A percentile compares a stretch with the other conserved stretches of the same genome.
Evolutionary conservation across 2,113 vertebrate genomes (phyloP).

Genomic region (Crypturellus undulatus): DNA sequence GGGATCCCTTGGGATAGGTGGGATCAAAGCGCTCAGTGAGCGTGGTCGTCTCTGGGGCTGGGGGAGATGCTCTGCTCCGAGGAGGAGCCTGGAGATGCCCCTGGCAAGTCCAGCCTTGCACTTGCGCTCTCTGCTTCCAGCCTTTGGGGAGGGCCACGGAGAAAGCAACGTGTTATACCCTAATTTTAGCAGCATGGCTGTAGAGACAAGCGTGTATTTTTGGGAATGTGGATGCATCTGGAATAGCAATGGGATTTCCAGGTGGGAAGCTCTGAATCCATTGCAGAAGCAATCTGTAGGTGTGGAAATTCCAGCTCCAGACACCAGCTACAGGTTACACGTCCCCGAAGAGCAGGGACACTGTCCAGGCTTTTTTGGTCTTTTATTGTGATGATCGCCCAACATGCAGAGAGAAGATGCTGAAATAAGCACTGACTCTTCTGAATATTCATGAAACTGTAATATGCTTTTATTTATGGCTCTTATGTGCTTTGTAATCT

Average conservation of each 20-base stretch:
- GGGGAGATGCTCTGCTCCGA: background rate
- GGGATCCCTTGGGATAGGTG: background rate
- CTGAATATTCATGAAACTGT: background rate
- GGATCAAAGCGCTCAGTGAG: background rate
- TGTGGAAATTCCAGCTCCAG: background rate
- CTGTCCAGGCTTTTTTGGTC: background rate
- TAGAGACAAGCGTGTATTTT: background rate
- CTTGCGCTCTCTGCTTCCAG: fast-evolving
- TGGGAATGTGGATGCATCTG: background rate
- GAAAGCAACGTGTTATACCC: background rate
- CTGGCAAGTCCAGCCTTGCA: background rate
- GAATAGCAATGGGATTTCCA: background rate
- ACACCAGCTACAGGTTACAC: background rate
- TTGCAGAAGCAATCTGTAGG: background rate
- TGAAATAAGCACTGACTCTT: background rate
- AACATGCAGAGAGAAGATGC: background rate
- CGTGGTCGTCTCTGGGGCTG: background rate
- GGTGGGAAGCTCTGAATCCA: background rate
- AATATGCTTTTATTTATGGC: conserved; percentile 15
- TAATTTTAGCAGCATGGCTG: background rate
- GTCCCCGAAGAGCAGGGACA: background rate
- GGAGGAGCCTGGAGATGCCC: background rate
- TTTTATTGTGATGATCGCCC: background rate
- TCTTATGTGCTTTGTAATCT: background rate
- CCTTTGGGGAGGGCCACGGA: background rate